Evolutionary conservation across 2,888 invertebrate species (phyloP), one percentile per base, ranked within the genome.

Genomic region (Amblyjoppa proteus): DNA sequence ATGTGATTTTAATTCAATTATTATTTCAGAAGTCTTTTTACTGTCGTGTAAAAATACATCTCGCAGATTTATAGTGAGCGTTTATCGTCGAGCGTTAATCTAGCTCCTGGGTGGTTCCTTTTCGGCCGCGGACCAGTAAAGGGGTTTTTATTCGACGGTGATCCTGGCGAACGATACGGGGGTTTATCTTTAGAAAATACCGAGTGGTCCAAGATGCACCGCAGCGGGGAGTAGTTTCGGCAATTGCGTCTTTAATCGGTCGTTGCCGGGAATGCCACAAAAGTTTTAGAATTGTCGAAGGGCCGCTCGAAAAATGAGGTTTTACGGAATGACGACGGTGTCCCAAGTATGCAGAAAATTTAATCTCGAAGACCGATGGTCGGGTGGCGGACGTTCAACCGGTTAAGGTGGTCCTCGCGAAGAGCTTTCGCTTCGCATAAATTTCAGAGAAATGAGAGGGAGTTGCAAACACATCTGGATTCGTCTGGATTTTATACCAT

Each of bases 321-420:
- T 80, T 71, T 58, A 38, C 25, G 20, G 34, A 69, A 78, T 53
- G 53, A 45, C 9, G 68, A 66, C 66, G 9, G 49, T 70, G 58
- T 25, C 41, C 13, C 74, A 25, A 45, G 41, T 64, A 81, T 66
- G 45, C 58, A 71, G 66, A 81, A 71, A 16, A 61, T 61, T 68
- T 69, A 45, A 75, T 78, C 73, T 71, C 79, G 58, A 69, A 71
- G 45, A 38, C 64, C 34, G 34, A 61, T 58, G 53, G 75, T 38
- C 56, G 77, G 75, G 53, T 53, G 34, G 58, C 70, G 58, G 25
- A 85, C 88, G 80, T 74, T 88, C 73, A 78, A 66, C 85, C 88
- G 79, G 77, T 87, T 89, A 86, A 41, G 9, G 41, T 64, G n/a
- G n/a, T 20, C n/a, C 34, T 5, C 5, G 34, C 34, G 34, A 34